These are phyloP conservation scores for Aulostomus chinensis DNA, from an alignment of 2,797 vertebrate genomes.

Conservation along the genomic window DNA sequence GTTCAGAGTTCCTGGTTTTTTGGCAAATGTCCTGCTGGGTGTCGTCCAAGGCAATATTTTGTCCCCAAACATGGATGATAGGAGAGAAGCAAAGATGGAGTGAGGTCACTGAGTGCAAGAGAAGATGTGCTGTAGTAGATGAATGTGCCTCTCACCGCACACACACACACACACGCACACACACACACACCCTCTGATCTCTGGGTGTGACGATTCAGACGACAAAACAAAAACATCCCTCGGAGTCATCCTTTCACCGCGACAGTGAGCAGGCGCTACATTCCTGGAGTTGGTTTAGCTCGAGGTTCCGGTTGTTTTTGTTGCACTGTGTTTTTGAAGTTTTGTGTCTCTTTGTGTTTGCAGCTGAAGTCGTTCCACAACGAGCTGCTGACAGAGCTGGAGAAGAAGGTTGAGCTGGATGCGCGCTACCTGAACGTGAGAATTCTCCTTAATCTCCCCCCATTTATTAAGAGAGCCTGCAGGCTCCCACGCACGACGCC, in stretches of 20 bases:
- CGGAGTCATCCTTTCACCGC: background rate
- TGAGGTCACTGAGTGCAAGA: background rate
- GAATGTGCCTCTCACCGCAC: no score
- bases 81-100: background rate
- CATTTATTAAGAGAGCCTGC: background rate
- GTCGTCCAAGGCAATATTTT: background rate
- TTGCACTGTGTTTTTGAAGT: slow-evolving; percentile 5
- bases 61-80: background rate
- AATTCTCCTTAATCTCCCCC: slow-evolving; percentile 2
- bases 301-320: background rate
- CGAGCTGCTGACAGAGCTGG: slow-evolving; percentile 93
- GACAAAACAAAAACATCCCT: background rate
- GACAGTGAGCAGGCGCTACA: background rate
- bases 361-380: slow-evolving; percentile 97
- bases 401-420: slow-evolving; percentile 98
- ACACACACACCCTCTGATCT: no score
- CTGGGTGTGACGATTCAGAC: slow-evolving; percentile 19
- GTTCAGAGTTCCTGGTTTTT: background rate
- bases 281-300: no score
- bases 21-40: slow-evolving; percentile 2
- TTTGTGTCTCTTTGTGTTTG: slow-evolving; percentile 24
- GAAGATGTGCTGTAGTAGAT: fast-evolving
- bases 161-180: no score
- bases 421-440: slow-evolving; percentile 96
- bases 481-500: no score